Base-by-base conservation (phyloP, 2,113 vertebrate species). In the Lycocorax pyrrhopterus region DNA sequence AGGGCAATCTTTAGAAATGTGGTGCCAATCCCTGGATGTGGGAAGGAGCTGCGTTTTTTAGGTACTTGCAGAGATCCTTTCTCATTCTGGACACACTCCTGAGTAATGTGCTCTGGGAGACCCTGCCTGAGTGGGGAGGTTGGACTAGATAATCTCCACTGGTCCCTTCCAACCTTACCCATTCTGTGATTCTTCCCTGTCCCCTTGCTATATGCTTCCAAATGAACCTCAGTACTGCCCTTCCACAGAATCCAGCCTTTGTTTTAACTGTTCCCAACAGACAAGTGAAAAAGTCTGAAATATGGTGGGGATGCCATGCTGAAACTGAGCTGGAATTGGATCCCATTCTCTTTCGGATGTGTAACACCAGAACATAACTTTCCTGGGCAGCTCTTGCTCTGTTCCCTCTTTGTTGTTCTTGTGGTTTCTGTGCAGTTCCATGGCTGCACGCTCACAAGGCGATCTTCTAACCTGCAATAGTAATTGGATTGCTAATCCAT, bases 1-100 rank as follows among this genome's bases (percentile, higher is more conserved):
- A 56, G 41, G 1, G 1, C 39, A 37, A 0, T 44, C 53, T 7
- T n/a, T 47, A 64, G 39, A 75, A 87, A 72, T 1, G 1, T 20
- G 21, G 5, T 87, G 35, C 68, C 20, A 13, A 85, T 95, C 58
- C 22, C 13, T 85, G 52, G 6, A n/a, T 43, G 26, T 66, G n/a
- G 46, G 51, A 71, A 47, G 21, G 39, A 91, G 8, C 21, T 35
- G 8, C 2, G 4, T 4, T 62, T 75, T 87, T 90, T 62, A 71
- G 35, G 19, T 75, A 13, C 29, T 91, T 90, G 11, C 21, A 52
- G 66, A 62, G 49, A 33, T 53, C 17, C 7, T 20, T 72, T 62
- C 26, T 76, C 47, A 9, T 89, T 76, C 30, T 62, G 21, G 30
- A 9, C 9, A 14, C n/a, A 15, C 14, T 69, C 20, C 41, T 62